Base-by-base conservation (phyloP, 2,888 invertebrate species). In the Emesis furor region DNA sequence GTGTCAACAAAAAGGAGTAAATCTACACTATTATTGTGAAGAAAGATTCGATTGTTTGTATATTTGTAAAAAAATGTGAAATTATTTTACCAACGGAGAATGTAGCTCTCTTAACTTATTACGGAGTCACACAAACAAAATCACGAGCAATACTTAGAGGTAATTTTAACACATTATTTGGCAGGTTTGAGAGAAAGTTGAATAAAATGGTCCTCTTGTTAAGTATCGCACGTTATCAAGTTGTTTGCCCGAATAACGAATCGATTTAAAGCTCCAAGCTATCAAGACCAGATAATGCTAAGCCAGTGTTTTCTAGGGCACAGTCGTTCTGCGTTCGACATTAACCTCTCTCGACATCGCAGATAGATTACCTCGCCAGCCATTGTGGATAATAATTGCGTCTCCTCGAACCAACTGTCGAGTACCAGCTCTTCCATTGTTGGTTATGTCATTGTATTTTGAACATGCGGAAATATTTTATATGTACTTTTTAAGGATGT, bases 221-320 rank as follows among this genome's bases (percentile, higher is more conserved):
- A n/a, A 51, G 7, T 51, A 51, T 51, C 6, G 51, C 51, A n/a
- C 51, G 51, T 17, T 51, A 51, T 62, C 12, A 62, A 62, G 30
- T 67, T 35, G 32, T 67, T 67, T 67, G 10, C 65, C 30, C 65
- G 32, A 67, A 67, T 67, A 4, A 30, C 35, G n/a, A 67, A 67
- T 67, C 30, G 65, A 67, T 67, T 67, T 67, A 67, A 67, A 67
- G 10, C 65, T 67, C 6, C 17, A n/a, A 51, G 51, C 51, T 51
- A 51, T 51, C 65, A 67, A 32, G 30, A 67, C 14, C 65, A 67
- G 65, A 67, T 67, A 32, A 32, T 32, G 14, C 32, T 12, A n/a
- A 32, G 32, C n/a, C 65, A n/a, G 65, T 67, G 65, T 67, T 67
- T 65, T 67, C 51, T 67, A 32, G 65, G 65, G 14, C 65, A 67